Conservation (phyloP, 1,140 invertebrate genomes). For the Drosophila asahinai region DNA sequence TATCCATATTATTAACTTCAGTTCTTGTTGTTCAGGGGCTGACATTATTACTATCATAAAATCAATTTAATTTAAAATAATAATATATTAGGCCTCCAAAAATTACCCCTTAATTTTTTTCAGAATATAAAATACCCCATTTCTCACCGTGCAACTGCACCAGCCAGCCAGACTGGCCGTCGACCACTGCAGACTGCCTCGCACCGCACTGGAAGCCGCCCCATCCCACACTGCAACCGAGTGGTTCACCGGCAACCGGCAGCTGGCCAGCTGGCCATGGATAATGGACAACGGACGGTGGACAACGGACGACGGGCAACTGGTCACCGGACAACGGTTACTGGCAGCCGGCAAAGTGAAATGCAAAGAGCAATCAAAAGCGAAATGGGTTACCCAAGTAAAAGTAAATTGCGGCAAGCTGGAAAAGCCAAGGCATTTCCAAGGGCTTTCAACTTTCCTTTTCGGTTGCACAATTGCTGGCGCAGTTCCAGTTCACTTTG, state of each 20-base stretch:
- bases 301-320: slow-evolving; percentile 6
- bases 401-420: slow-evolving; percentile 70
- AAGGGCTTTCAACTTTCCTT: slow-evolving; percentile 74
- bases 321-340: slow-evolving; percentile 16
- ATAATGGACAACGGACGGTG: slow-evolving; percentile 12
- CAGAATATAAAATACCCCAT: background rate
- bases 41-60: too few relatives aligned
- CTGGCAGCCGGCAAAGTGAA: slow-evolving; percentile 62
- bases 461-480: slow-evolving; percentile 71
- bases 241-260: slow-evolving; percentile 30
- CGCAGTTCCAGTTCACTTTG: slow-evolving; percentile 3
- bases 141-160: slow-evolving; percentile 14
- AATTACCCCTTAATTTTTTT: too few relatives aligned
- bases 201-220: background rate
- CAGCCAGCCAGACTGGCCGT: slow-evolving; percentile 33
- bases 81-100: too few relatives aligned
- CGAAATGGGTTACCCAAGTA: slow-evolving; percentile 77
- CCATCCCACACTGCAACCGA: slow-evolving; percentile 8
- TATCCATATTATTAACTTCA: too few relatives aligned
- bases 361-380: slow-evolving; percentile 77
- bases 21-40: too few relatives aligned
- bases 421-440: slow-evolving; percentile 43
- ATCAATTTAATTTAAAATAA: too few relatives aligned
- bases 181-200: slow-evolving; percentile 17
- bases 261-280: slow-evolving; percentile 36